Evolutionary conservation across 2,888 invertebrate species (phyloP).

Genomic region (Synanthedon myopaeformis): DNA sequence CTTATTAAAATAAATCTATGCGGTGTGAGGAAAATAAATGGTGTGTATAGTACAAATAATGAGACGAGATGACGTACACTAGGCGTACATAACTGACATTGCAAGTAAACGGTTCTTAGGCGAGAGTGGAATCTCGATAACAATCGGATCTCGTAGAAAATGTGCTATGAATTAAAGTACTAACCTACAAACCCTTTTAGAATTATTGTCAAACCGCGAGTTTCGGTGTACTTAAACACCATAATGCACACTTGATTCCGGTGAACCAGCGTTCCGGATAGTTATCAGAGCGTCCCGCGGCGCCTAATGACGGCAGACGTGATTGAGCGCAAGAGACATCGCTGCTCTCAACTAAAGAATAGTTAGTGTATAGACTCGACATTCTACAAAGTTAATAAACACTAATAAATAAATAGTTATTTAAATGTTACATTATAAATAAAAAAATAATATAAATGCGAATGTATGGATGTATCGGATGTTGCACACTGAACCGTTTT

Average conservation of each 20-base stretch:
- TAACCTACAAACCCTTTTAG: neutral
- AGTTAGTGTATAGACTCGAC: neutral
- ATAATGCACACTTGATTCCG: neutral
- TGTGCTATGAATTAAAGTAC: neutral
- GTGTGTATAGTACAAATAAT: too few relatives aligned
- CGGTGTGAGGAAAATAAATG: too few relatives aligned
- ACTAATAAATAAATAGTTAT: neutral
- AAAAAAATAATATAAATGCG: too few relatives aligned
- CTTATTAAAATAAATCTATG: too few relatives aligned
- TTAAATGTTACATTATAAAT: too few relatives aligned
- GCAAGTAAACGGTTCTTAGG: too few relatives aligned
- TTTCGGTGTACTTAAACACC: conserved; percentile 18
- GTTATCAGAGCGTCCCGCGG: conserved; percentile 34
- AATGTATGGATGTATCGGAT: too few relatives aligned
- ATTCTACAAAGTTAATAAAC: neutral
- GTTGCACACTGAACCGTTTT: too few relatives aligned
- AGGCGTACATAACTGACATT: too few relatives aligned
- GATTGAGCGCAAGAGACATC: conserved; percentile 19
- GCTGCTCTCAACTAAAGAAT: conserved; percentile 6
- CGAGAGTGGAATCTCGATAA: too few relatives aligned
- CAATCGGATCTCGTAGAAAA: too few relatives aligned
- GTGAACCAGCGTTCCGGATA: conserved; percentile 18
- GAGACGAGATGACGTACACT: too few relatives aligned
- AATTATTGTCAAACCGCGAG: conserved; percentile 12
- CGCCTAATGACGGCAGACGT: conserved; percentile 23